These are phyloP conservation scores for Pentamera pediparva DNA, from an alignment of 53 echinoderm and acorn worm species.

Conservation along the genomic window DNA sequence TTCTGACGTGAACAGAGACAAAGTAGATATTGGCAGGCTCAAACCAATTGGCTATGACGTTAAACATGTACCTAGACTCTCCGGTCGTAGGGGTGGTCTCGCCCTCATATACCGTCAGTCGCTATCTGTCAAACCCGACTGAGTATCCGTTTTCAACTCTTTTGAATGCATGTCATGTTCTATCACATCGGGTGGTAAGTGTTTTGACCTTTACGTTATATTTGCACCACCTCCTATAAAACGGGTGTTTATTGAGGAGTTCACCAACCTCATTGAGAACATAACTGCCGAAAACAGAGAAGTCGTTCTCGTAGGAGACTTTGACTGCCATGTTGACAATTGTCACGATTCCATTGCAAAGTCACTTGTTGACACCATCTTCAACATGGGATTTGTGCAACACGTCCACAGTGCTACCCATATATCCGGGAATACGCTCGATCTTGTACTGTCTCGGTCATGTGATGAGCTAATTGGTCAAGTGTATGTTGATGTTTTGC, in stretches of 20 bases:
- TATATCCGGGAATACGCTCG: background rate
- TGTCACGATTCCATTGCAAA: too few relatives aligned
- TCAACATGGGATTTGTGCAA: background rate
- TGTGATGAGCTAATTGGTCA: too few relatives aligned
- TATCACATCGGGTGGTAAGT: too few relatives aligned
- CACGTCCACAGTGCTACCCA: background rate
- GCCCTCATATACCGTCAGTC: background rate
- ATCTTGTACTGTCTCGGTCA: background rate
- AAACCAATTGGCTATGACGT: background rate
- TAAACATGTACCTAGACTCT: background rate
- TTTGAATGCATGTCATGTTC: background rate
- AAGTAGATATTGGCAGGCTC: too few relatives aligned
- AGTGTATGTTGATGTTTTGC: too few relatives aligned
- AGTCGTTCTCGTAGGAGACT: background rate
- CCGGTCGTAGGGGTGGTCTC: background rate
- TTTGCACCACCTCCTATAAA: background rate
- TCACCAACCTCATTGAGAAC: too few relatives aligned
- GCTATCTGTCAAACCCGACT: background rate
- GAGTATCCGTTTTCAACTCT: background rate
- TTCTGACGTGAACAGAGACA: background rate
- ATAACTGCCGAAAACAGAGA: too few relatives aligned
- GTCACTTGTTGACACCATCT: background rate
- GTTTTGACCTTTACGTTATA: background rate
- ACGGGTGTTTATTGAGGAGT: background rate
- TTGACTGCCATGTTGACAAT: background rate